A percentile compares a stretch with the other conserved stretches of the same genome.
phyloP scores from a whole-genome alignment of 2,888 invertebrate species.

The Trimorus sp. region DNA sequence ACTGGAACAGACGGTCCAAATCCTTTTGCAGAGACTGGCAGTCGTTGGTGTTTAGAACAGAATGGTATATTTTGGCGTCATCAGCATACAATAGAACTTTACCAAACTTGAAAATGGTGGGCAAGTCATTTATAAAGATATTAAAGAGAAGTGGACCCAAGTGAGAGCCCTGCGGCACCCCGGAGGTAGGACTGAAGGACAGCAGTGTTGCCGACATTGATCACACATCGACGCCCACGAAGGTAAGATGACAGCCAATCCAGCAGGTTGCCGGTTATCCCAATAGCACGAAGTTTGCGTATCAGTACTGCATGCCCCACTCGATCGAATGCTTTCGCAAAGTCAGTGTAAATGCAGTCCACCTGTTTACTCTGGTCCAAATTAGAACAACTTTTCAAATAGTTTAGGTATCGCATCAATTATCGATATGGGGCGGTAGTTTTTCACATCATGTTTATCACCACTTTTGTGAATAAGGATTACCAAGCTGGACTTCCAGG shows the following conservation, averaged over 20 bases:
- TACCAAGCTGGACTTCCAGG: no score
- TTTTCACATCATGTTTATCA: no score
- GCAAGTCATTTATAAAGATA: slow-evolving; percentile 2
- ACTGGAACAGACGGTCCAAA: neutral
- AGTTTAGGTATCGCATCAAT: no score
- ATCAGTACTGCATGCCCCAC: neutral
- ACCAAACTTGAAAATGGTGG: no score
- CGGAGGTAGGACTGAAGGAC: neutral
- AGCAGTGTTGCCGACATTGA: no score
- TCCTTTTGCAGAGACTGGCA: neutral
- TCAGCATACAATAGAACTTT: no score
- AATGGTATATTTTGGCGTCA: no score
- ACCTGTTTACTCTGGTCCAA: neutral
- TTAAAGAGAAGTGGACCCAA: neutral
- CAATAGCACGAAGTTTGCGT: neutral
- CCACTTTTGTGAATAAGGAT: no score
- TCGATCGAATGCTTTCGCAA: no score
- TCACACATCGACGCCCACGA: neutral
- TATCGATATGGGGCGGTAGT: no score
- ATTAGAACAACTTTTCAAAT: no score
- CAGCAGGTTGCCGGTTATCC: neutral
- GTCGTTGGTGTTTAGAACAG: neutral
- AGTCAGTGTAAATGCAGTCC: neutral
- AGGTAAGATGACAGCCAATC: neutral
- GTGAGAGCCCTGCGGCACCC: no score